Percentiles rank a stretch among this genome's conserved stretches.
Conservation (phyloP, 2,888 invertebrate species). For the Cheilosia soror region DNA sequence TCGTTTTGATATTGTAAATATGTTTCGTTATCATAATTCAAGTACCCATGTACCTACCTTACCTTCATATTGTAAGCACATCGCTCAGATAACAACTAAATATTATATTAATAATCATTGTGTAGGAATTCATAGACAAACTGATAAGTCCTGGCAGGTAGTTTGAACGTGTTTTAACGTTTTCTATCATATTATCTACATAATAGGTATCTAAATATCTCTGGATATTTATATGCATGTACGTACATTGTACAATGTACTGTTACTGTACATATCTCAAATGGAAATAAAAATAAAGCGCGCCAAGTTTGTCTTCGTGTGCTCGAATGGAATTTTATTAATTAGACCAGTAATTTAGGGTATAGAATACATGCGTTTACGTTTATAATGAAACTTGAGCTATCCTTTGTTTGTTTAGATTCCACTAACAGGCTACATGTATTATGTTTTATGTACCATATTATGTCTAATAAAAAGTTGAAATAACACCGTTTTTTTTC, state of each 20-base stretch:
- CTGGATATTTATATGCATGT: conserved; percentile 17
- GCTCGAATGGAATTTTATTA: conserved; percentile 45
- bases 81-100: conserved; percentile 11
- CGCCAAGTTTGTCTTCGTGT: conserved; percentile 37
- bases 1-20: background rate
- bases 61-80: background rate
- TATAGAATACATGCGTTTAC: background rate
- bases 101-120: conserved; percentile 22
- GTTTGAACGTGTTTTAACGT: conserved; percentile 15
- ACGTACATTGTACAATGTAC: too few relatives aligned
- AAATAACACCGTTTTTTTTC: background rate
- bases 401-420: conserved; percentile 5
- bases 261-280: conserved; percentile 23
- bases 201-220: background rate
- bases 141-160: conserved; percentile 30
- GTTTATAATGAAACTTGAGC: conserved; percentile 36
- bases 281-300: conserved; percentile 43
- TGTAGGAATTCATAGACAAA: conserved; percentile 30
- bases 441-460: background rate
- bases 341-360: conserved; percentile 49
- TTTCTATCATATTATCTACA: background rate
- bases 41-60: conserved; percentile 2
- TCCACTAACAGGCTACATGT: conserved; percentile 6
- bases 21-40: background rate
- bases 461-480: background rate